Conservation (phyloP, 2,888 invertebrate species). For the Cephus pygmeus region DNA sequence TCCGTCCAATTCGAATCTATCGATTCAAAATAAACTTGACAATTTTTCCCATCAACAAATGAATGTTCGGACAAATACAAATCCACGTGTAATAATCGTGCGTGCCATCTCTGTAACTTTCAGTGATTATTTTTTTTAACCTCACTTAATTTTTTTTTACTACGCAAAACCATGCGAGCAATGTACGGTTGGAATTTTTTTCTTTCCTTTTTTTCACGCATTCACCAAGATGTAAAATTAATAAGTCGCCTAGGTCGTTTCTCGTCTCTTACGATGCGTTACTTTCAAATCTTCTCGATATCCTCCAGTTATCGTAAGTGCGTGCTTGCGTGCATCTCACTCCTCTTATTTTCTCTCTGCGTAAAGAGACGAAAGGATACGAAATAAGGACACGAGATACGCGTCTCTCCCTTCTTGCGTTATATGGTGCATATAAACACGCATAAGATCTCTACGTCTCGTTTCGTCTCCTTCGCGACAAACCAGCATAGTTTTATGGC, state of each 20-base stretch:
- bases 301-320: neutral
- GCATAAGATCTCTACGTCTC: neutral
- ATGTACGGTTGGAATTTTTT: conserved; percentile 16
- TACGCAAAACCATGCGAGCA: conserved; percentile 26
- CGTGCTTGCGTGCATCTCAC: neutral
- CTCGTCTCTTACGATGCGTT: neutral
- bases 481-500: neutral
- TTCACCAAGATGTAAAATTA: neutral
- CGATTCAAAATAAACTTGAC: neutral
- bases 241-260: neutral
- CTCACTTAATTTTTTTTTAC: conserved; percentile 16
- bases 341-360: neutral
- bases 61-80: neutral
- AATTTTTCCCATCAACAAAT: too few relatives aligned
- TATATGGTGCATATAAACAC: neutral
- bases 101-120: conserved; percentile 7
- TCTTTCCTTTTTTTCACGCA: neutral
- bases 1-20: neutral
- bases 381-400: neutral
- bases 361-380: neutral
- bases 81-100: neutral
- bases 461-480: neutral
- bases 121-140: conserved; percentile 4
- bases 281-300: neutral
- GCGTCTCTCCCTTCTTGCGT: neutral